Evolutionary conservation across 2,113 vertebrate species (phyloP).

Genomic region (Spea bombifrons): DNA sequence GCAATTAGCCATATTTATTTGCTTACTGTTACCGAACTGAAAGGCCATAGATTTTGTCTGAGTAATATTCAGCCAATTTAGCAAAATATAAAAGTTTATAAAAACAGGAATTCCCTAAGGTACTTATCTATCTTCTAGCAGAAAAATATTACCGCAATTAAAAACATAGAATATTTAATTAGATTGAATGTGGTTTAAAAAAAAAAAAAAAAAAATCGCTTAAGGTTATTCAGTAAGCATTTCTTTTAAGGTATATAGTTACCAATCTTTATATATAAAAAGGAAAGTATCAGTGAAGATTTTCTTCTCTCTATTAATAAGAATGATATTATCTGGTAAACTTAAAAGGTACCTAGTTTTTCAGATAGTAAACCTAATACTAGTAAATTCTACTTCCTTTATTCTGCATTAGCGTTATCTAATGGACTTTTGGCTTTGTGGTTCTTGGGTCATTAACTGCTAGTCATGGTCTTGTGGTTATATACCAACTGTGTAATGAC

Average conservation of each 20-base stretch:
- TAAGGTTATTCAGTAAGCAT: too few species aligned
- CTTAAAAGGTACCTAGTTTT: too few species aligned
- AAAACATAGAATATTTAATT: not conserved
- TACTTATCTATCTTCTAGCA: not conserved
- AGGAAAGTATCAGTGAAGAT: too few species aligned
- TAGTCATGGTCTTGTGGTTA: slow-evolving; percentile 23
- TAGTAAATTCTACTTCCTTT: not conserved
- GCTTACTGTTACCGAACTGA: slow-evolving; percentile 1
- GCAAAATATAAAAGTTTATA: not conserved
- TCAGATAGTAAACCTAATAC: too few species aligned
- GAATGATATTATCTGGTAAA: too few species aligned
- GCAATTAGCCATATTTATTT: slow-evolving; percentile 23
- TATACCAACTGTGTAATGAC: slow-evolving; percentile 10
- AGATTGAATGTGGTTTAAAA: not conserved
- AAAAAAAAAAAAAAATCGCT: too few species aligned
- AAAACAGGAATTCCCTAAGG: not conserved
- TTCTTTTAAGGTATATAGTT: too few species aligned
- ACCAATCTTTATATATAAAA: too few species aligned
- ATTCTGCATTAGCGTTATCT: slow-evolving; percentile 34
- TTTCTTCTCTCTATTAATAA: too few species aligned
- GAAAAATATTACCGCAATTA: slow-evolving; percentile 3
- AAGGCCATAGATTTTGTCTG: not conserved
- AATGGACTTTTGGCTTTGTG: slow-evolving; percentile 32
- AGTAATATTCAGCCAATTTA: slow-evolving; percentile 14
- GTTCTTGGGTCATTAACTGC: slow-evolving; percentile 13